These are phyloP conservation scores for Drosophila littoralis DNA, from an alignment of 1,140 invertebrate genomes.

Conservation along the genomic window DNA sequence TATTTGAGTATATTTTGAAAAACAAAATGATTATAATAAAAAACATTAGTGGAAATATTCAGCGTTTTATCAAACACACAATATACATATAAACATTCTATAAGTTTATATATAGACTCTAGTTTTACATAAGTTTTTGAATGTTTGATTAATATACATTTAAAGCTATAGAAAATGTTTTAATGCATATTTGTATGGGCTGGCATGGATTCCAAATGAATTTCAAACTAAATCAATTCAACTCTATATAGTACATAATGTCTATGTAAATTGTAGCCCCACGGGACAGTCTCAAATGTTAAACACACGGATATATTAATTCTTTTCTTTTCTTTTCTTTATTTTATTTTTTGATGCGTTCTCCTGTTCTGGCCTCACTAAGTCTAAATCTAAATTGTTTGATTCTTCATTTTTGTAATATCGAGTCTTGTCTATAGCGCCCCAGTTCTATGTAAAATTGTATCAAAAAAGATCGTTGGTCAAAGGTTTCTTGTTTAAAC, in stretches of 20 bases:
- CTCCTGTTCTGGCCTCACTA: conserved; percentile 31
- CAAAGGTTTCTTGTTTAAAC: conserved; percentile 36
- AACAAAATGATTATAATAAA: background rate
- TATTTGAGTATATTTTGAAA: conserved; percentile 13
- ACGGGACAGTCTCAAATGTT: conserved; percentile 55
- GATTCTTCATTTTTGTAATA: conserved; percentile 21
- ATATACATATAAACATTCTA: too few species aligned
- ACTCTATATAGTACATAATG: conserved; percentile 17
- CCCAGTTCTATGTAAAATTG: conserved; percentile 54
- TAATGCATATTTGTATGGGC: conserved; percentile 29
- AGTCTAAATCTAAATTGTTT: conserved; percentile 53
- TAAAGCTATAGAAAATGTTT: conserved; percentile 75
- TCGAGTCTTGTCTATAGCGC: conserved; percentile 32
- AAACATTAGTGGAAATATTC: conserved; percentile 4
- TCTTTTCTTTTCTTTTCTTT: conserved; percentile 15
- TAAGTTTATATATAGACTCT: background rate
- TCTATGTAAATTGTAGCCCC: conserved; percentile 42
- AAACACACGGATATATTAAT: conserved; percentile 25
- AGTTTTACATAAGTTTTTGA: conserved; percentile 22
- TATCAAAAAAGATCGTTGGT: conserved; percentile 75
- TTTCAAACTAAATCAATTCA: conserved; percentile 25
- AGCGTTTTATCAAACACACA: background rate
- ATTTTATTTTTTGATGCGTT: conserved; percentile 31
- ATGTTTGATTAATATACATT: conserved; percentile 66
- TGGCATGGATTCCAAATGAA: background rate